Evolutionary conservation across 2,888 invertebrate genomes (phyloP), one percentile per base, ranked within the genome.

Genomic region (Acheta domesticus): DNA sequence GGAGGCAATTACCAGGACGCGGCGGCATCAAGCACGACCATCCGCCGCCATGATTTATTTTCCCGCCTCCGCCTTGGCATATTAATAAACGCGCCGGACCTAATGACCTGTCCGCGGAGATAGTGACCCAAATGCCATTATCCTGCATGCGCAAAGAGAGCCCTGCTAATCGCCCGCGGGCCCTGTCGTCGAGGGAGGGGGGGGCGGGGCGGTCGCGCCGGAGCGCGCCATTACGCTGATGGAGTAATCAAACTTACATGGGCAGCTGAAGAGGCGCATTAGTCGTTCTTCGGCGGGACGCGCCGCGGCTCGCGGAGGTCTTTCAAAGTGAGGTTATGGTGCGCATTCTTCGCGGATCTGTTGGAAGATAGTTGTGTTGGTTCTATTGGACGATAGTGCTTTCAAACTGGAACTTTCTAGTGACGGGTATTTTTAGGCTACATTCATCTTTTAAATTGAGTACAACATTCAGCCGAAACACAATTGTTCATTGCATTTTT

Each of bases 111-210:
- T 62, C 62, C n/a, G n/a, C 16, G 62, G 5, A 19, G 62, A 62
- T 62, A 62, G 16, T 62, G 62, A 62, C 62, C 62, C 62, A 62
- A 62, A 62, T 62, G 62, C 62, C 62, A 62, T 62, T 62, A 62
- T 62, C 62, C 62, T 12, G 62, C n/a, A 62, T 62, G 62, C 62
- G 62, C 62, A 62, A 62, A 62, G 62, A 62, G 62, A 4, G 62
- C 62, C 12, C 62, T n/a, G 62, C n/a, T 62, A 62, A 62, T 62
- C 62, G 62, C 16, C 62, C 16, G 62, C 62, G 4, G 5, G 16
- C 62, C 8, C 62, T 62, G 62, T 62, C 62, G 62, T 62, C 62
- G 11, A 16, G 16, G 16, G 62, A 2, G 62, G 16, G 14, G 62
- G 0, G 36, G 36, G 36, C 5, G 36, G 36, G 36, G 36, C 0